Conservation (phyloP, 2,888 invertebrate genomes). For the Drosophila nr. perissopoda region DNA sequence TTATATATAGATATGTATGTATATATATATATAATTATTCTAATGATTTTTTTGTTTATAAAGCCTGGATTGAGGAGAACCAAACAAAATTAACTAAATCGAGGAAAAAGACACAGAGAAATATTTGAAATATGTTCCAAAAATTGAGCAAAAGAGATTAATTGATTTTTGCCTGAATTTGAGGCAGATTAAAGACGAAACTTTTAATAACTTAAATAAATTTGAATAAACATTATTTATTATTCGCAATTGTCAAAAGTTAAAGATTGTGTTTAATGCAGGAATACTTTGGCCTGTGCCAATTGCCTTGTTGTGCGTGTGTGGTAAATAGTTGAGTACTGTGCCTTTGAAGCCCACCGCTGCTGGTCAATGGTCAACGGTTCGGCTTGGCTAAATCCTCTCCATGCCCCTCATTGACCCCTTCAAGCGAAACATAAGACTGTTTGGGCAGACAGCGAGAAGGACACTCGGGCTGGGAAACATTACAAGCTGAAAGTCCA, state of each 20-base stretch:
- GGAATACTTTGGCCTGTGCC: conserved; percentile 18
- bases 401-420: neutral
- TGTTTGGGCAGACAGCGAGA: neutral
- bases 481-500: conserved; percentile 38
- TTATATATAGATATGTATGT: too few relatives aligned
- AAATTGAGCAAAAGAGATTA: too few relatives aligned
- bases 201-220: neutral
- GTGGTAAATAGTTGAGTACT: conserved; percentile 32
- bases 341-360: conserved; percentile 5
- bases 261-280: conserved; percentile 17
- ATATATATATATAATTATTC: too few relatives aligned
- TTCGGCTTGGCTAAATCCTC: neutral
- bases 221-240: neutral
- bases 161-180: too few relatives aligned
- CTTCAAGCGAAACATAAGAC: conserved; percentile 8
- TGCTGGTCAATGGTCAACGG: conserved; percentile 11
- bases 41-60: too few relatives aligned
- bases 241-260: conserved; percentile 17
- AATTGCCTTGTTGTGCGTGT: conserved; percentile 44
- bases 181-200: neutral
- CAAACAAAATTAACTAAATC: too few relatives aligned
- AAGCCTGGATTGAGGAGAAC: too few relatives aligned
- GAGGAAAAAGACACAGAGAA: too few relatives aligned
- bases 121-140: too few relatives aligned
- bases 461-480: conserved; percentile 3